These are phyloP conservation scores for Dendrocincla tyrannina DNA, from an alignment of 2,797 vertebrate genomes.

Conservation along the genomic window DNA sequence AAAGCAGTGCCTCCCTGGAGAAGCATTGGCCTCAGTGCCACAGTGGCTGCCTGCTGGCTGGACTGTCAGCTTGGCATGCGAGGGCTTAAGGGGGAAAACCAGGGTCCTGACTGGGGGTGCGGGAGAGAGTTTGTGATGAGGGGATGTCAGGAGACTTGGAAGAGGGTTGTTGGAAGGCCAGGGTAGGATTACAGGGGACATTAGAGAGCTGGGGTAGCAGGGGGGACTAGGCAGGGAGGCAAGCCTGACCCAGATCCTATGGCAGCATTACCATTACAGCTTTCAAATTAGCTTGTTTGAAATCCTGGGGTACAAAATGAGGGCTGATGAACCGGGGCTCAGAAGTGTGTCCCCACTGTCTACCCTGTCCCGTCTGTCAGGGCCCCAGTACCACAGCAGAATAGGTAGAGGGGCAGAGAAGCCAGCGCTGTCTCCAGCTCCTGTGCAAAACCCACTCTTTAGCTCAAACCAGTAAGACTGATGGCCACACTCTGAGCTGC, in stretches of 20 bases:
- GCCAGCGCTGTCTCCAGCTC: background rate
- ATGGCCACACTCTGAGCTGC: background rate
- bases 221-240: background rate
- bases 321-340: background rate
- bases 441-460: background rate
- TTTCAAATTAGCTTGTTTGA: background rate
- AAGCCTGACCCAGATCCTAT: background rate
- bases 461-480: background rate
- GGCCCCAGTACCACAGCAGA: background rate
- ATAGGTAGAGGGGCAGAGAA: background rate
- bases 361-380: background rate
- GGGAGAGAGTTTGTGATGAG: background rate
- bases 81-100: background rate
- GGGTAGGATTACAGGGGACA: background rate
- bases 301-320: background rate
- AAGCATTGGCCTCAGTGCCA: background rate
- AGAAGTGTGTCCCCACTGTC: background rate
- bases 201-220: background rate
- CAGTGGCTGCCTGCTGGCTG: background rate
- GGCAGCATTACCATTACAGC: background rate
- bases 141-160: background rate
- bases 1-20: background rate
- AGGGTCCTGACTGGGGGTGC: background rate
- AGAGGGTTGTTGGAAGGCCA: background rate
- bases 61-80: rapidly evolving